phyloP scores from a whole-genome alignment of 2,797 vertebrate species.

The Ambastaia sidthimunki region DNA sequence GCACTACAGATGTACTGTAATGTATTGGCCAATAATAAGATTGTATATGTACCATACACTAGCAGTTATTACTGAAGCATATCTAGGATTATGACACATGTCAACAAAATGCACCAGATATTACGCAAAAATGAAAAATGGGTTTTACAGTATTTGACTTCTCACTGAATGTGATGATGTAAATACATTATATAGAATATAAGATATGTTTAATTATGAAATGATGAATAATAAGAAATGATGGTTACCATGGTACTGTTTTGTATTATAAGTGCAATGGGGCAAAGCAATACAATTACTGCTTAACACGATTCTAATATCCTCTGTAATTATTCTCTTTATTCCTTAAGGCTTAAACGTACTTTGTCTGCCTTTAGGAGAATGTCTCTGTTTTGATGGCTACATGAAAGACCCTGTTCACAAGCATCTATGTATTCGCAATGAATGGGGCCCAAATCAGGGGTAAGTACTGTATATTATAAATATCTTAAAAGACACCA shows the following conservation, averaged over 20 bases:
- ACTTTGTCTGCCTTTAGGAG: slow-evolving; percentile 76
- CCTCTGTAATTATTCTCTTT: not conserved
- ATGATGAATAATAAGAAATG: not conserved
- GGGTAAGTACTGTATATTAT: slow-evolving; percentile 81
- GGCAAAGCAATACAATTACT: slow-evolving; percentile 23
- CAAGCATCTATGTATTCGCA: slow-evolving; percentile 97
- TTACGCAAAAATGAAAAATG: not conserved
- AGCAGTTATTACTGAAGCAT: not conserved
- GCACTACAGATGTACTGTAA: not conserved
- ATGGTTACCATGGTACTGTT: not conserved
- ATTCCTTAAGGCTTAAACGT: slow-evolving; percentile 23
- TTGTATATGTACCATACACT: not conserved
- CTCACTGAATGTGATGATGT: not conserved
- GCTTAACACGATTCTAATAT: not conserved
- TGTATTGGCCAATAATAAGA: not conserved
- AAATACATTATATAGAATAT: not conserved
- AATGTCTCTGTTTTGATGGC: slow-evolving; percentile 94
- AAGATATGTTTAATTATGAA: too few relatives aligned
- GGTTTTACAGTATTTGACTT: not conserved
- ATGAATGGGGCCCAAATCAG: slow-evolving; percentile 97
- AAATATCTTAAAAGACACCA: not conserved
- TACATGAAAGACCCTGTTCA: slow-evolving; percentile 98
- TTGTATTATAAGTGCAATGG: not conserved
- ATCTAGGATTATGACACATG: not conserved
- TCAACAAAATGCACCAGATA: not conserved